Percentiles rank a stretch among this genome's conserved stretches.
phyloP scores from a whole-genome alignment of 2,888 invertebrate species.

The Myathropa florea region DNA sequence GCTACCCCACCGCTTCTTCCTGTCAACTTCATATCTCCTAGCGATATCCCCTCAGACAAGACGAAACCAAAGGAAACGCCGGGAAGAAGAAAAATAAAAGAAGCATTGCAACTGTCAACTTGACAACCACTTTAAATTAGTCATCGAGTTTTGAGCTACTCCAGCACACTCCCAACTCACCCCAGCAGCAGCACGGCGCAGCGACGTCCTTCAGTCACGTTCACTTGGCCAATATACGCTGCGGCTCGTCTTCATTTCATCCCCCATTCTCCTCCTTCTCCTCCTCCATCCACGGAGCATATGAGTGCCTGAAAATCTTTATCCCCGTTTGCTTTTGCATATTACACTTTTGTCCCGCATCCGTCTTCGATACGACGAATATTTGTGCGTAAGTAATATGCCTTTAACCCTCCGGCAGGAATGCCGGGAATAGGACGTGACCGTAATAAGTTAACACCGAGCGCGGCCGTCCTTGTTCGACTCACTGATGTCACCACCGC shows the following conservation, averaged over 20 bases:
- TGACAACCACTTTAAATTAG: conserved; percentile 45
- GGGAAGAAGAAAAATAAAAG: not conserved
- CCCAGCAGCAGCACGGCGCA: not conserved
- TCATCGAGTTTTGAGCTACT: conserved; percentile 46
- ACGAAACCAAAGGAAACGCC: not conserved
- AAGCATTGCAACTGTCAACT: conserved; percentile 12
- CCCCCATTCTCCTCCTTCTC: not conserved
- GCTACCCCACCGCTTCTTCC: not conserved
- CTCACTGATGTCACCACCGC: not conserved
- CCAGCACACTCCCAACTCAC: not conserved
- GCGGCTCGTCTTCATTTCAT: too few relatives aligned
- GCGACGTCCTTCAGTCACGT: conserved; percentile 42
- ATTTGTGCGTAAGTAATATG: conserved; percentile 63
- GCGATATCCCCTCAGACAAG: not conserved
- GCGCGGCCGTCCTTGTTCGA: conserved; percentile 8
- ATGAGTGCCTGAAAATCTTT: conserved; percentile 25
- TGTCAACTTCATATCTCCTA: not conserved
- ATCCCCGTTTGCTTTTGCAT: conserved; percentile 17
- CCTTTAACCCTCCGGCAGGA: conserved; percentile 31
- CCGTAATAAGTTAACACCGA: conserved; percentile 41
- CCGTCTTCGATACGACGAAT: conserved; percentile 49
- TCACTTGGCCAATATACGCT: conserved; percentile 32
- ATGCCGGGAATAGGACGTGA: conserved; percentile 50
- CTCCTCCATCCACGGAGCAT: not conserved
- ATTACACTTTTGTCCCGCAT: not conserved